These are phyloP conservation scores for Drosophila trichaetosa DNA, from an alignment of 2,888 invertebrate genomes.

Conservation along the genomic window DNA sequence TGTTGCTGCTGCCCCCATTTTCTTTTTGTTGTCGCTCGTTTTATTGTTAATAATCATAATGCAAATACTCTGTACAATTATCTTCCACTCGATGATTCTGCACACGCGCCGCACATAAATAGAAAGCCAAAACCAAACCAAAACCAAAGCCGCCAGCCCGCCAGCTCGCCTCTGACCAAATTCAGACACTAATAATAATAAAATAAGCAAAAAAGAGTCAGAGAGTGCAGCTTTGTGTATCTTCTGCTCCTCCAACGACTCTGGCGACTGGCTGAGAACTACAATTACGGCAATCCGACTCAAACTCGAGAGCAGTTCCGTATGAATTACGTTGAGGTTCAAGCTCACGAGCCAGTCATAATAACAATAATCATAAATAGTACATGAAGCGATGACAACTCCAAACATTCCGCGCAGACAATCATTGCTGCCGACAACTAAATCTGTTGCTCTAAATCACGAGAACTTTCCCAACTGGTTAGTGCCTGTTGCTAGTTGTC, in stretches of 20 bases:
- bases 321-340: conserved; percentile 45
- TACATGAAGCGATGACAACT: conserved; percentile 67
- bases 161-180: conserved; percentile 16
- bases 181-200: not conserved
- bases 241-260: not conserved
- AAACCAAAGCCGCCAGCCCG: not conserved
- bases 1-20: conserved; percentile 25
- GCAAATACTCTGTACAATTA: conserved; percentile 75
- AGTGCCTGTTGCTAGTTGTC: not conserved
- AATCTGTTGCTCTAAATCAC: conserved; percentile 62
- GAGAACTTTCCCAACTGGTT: conserved; percentile 13
- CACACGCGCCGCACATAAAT: conserved; percentile 72
- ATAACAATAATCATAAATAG: conserved; percentile 70
- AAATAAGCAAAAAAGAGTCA: not conserved
- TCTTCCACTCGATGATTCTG: conserved; percentile 72
- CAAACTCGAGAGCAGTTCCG: conserved; percentile 32
- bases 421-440: conserved; percentile 57
- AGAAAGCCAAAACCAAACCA: conserved; percentile 33
- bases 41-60: conserved; percentile 76
- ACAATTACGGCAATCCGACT: conserved; percentile 45
- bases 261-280: conserved; percentile 4
- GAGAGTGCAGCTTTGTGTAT: not conserved
- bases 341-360: conserved; percentile 59
- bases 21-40: conserved; percentile 62
- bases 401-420: conserved; percentile 37